A percentile compares a stretch with the other conserved stretches of the same genome.
These are phyloP conservation scores for Mythimna ferrago DNA, from an alignment of 2,888 invertebrate species.

Conservation along the genomic window DNA sequence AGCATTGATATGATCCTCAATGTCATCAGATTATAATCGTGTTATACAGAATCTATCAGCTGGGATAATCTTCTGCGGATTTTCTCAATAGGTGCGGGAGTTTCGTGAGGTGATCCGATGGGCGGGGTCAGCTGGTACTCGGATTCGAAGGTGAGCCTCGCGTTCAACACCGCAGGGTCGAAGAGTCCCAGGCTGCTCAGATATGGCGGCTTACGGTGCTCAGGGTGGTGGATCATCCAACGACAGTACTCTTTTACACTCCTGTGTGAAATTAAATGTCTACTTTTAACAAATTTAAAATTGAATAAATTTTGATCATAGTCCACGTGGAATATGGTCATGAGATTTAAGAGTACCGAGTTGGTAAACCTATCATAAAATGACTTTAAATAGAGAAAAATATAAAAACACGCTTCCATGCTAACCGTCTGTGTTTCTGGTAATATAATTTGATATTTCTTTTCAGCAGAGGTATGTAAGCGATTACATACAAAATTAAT, in stretches of 20 bases:
- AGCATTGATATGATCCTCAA: constrained; percentile 28
- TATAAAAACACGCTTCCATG: too few species aligned
- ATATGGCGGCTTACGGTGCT: constrained; percentile 89
- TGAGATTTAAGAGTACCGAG: too few species aligned
- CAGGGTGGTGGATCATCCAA: constrained; percentile 90
- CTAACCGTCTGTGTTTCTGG: too few species aligned
- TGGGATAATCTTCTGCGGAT: constrained; percentile 80
- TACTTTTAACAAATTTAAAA: not conserved
- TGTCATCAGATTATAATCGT: constrained; percentile 1
- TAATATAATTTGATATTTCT: not conserved
- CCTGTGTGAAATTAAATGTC: constrained; percentile 71
- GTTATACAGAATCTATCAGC: constrained; percentile 72
- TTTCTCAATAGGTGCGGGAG: constrained; percentile 77
- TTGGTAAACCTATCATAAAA: too few species aligned
- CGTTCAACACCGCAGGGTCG: constrained; percentile 80
- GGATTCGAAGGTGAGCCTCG: constrained; percentile 80
- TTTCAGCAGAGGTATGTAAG: not conserved
- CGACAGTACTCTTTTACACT: constrained; percentile 91
- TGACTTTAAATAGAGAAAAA: too few species aligned
- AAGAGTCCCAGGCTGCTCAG: constrained; percentile 90
- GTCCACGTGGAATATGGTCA: too few species aligned
- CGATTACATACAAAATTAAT: not conserved
- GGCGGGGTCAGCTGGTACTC: constrained; percentile 64
- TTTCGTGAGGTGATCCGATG: constrained; percentile 62
- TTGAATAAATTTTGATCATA: too few species aligned